A percentile compares a stretch with the other conserved stretches of the same genome.
These are phyloP conservation scores for Gulo gulo DNA, from an alignment of 2,113 vertebrate species.

Conservation along the genomic window DNA sequence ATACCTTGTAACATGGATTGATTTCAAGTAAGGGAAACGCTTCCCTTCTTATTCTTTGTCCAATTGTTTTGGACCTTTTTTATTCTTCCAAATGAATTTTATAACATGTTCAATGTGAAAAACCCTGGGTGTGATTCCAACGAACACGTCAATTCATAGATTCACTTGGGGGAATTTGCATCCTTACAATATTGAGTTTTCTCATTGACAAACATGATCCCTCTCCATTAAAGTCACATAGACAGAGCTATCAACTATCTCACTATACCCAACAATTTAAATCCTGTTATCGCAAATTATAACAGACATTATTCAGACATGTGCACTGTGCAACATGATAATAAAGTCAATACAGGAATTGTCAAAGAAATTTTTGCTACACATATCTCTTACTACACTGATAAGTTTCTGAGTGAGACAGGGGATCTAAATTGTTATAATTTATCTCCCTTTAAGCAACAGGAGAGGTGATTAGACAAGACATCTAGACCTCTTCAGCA, in stretches of 20 bases:
- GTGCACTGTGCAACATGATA: background rate
- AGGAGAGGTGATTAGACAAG: background rate
- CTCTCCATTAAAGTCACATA: background rate
- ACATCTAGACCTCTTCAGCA: background rate
- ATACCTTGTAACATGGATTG: background rate
- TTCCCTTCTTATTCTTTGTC: background rate
- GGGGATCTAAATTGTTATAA: background rate
- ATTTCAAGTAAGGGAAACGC: background rate
- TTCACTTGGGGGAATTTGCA: background rate
- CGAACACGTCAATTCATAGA: background rate
- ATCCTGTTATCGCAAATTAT: background rate
- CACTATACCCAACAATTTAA: background rate
- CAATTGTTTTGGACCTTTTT: background rate
- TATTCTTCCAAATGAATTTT: background rate
- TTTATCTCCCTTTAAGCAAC: background rate
- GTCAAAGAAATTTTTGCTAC: background rate
- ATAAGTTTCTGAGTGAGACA: background rate
- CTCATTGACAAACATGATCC: background rate
- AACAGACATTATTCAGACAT: background rate
- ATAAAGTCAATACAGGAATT: background rate
- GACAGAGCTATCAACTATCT: background rate
- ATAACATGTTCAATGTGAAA: background rate
- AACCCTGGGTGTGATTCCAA: background rate
- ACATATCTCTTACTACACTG: background rate
- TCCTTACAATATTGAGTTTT: background rate